These are phyloP conservation scores for Aix galericulata DNA, from an alignment of 2,113 vertebrate genomes.

Conservation along the genomic window DNA sequence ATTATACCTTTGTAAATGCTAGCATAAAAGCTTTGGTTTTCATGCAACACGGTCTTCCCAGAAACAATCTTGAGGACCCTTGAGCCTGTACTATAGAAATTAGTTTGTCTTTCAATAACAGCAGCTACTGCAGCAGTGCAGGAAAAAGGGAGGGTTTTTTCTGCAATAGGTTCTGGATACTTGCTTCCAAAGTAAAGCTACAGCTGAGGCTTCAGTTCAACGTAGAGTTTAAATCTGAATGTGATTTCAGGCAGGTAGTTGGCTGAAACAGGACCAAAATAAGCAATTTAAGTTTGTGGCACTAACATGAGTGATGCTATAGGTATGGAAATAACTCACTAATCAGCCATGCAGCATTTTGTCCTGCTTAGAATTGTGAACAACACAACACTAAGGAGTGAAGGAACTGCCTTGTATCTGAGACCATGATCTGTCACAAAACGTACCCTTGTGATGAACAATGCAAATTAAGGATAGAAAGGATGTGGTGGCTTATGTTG, in stretches of 20 bases:
- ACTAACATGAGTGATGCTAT: background rate
- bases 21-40: background rate
- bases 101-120: background rate
- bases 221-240: background rate
- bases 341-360: background rate
- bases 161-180: background rate
- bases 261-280: background rate
- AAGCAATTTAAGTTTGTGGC: background rate
- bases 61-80: background rate
- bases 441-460: background rate
- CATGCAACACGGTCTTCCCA: background rate
- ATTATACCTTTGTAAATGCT: background rate
- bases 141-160: background rate
- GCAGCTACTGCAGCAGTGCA: background rate
- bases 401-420: background rate
- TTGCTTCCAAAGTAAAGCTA: background rate
- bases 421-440: background rate
- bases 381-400: background rate
- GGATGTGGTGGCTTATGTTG: background rate
- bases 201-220: background rate
- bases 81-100: accelerated
- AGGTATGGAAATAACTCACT: background rate
- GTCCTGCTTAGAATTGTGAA: background rate
- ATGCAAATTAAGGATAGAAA: background rate
- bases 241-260: background rate